These are phyloP conservation scores for Pogonophryne albipinna DNA, from an alignment of 2,797 vertebrate genomes.

Conservation along the genomic window DNA sequence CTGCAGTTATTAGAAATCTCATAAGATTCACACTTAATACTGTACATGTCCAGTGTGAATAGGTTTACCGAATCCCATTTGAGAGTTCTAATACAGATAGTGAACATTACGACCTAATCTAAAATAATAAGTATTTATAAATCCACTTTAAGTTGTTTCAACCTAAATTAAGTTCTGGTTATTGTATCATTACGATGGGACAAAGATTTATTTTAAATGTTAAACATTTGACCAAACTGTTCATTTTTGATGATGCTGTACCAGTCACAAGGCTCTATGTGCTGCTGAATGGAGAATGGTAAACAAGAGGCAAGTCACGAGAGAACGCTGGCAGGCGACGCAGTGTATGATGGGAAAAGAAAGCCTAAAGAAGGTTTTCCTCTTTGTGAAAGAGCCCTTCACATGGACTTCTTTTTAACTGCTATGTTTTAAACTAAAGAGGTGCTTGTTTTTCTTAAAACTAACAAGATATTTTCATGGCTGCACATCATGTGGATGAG, in stretches of 20 bases:
- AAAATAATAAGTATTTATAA: too few relatives aligned
- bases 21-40: background rate
- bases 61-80: too few relatives aligned
- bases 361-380: slow-evolving; percentile 3
- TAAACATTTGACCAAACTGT: background rate
- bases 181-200: background rate
- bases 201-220: background rate
- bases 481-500: slow-evolving; percentile 29
- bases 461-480: slow-evolving; percentile 1
- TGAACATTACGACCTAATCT: too few relatives aligned
- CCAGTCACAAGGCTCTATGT: background rate
- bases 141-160: too few relatives aligned
- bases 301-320: background rate
- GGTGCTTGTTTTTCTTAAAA: background rate
- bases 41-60: background rate
- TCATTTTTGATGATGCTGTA: background rate
- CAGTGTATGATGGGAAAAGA: background rate
- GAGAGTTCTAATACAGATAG: too few relatives aligned
- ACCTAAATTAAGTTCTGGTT: too few relatives aligned
- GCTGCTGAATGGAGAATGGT: slow-evolving; percentile 8
- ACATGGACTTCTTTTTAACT: background rate
- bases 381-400: background rate
- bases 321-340: slow-evolving; percentile 5
- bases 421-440: background rate
- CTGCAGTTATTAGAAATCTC: slow-evolving; percentile 1